Base-by-base conservation (phyloP, 2,113 vertebrate genomes). In the Pontoporia blainvillei region DNA sequence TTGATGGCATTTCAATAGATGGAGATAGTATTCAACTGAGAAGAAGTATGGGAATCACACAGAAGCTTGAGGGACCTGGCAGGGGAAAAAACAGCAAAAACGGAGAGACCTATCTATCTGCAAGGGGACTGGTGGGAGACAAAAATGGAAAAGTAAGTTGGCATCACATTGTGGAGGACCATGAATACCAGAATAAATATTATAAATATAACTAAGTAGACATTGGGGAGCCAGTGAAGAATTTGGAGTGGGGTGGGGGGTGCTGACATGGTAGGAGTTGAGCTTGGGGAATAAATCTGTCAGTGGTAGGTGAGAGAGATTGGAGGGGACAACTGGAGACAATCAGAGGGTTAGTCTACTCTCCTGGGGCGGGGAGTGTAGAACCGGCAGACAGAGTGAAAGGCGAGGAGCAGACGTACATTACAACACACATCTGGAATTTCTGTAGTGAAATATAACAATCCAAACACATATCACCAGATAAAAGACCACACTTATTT, bases 141-240 rank as follows among this genome's bases (percentile, higher is more conserved):
- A 83, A 96, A 96, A 94, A 90, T 94, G 81, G 59, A 95, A 89
- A 95, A 95, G 29, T 52, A 87, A 79, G 41, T 92, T 96, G 87
- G 49, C 81, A 66, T 94, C 85, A 54, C 34, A 54, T 64, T 71
- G 49, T 66, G 12, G 59, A 95, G 52, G 75, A 67, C 71, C 49
- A 61, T 17, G 12, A 88, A 78, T 86, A 91, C 73, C 95, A 95
- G 90, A 71, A 57, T 66, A 89, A 97, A 94, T 71, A 52, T 44
- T 54, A 90, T 76, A 71, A 72, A 75, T 39, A 66, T 87, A 89
- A 75, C 90, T 75, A 95, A 84, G 83, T 61, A 96, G 95, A 96
- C 90, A 57, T 0, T 69, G 69, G 69, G 87, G 96, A 87, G 41
- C 92, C 89, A 57, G 14, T 34, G 90, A 66, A 76, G 94, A 94